Evolutionary conservation across 2,113 vertebrate genomes (phyloP), one percentile per base, ranked within the genome.

Genomic region (Xerus inauris): DNA sequence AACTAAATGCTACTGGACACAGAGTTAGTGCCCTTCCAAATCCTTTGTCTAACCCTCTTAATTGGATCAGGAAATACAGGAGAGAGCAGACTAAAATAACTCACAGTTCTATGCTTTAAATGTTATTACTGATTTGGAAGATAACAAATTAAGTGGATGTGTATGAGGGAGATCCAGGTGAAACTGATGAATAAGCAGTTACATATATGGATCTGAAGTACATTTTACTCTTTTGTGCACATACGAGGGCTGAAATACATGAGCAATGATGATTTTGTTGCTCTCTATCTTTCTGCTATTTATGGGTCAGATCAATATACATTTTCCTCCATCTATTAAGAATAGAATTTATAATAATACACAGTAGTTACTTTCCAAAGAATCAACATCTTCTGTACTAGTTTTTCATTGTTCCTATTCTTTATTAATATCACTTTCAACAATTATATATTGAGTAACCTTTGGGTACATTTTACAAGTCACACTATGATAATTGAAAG

Each of bases 131-230:
- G 49, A 9, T 57, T 92, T 87, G 47, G 59, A 82, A 72, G 51
- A 87, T 10, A 79, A 88, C 69, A 14, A 89, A 54, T 42, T 88
- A 69, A 90, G 28, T 45, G 16, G 47, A 45, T 3, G 17, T 65
- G n/a, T n/a, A 22, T 64, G 38, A 82, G 77, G 59, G n/a, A 87
- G 47, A 91, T 17, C 14, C 24, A 59, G 42, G 28, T 38, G 16
- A 40, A 94, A 87, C 90, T 86, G 42, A 96, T 32, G 92, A 87
- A 81, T 40, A 80, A 65, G 20, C 51, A 54, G 2, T 7, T 80
- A 62, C 3, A 38, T 51, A 49, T 2, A 30, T 2, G 10, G 9
- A 8, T 94, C 6, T 69, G 45, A 87, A 64, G 57, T 62, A 26
- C 22, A 59, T 59, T 59, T 26, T 45, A 73, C 1, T 30, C 14